Evolutionary conservation across 1,140 invertebrate genomes (phyloP).

Genomic region (Drosophila lini): DNA sequence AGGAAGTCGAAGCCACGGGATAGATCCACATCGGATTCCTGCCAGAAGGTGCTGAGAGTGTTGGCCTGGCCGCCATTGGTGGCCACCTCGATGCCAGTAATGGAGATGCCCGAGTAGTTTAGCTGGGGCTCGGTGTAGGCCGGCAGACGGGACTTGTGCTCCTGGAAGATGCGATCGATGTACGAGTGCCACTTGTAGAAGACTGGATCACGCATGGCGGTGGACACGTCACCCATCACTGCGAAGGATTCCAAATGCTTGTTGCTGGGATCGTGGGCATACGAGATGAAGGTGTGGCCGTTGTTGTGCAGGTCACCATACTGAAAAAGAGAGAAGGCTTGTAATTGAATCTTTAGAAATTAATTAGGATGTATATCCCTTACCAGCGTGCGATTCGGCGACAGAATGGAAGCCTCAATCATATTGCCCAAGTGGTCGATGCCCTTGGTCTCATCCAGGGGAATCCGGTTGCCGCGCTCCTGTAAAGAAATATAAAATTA

Average conservation of each 20-base stretch:
- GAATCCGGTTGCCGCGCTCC: constrained; percentile 85
- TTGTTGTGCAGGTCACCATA: constrained; percentile 91
- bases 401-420: constrained; percentile 90
- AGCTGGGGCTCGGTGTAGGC: constrained; percentile 87
- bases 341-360: too few species aligned
- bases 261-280: constrained; percentile 90
- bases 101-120: constrained; percentile 87
- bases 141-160: constrained; percentile 89
- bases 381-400: constrained; percentile 89
- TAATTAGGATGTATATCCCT: constrained; percentile 55
- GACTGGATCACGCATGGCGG: constrained; percentile 92
- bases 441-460: constrained; percentile 88
- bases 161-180: constrained; percentile 91
- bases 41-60: constrained; percentile 89
- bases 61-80: constrained; percentile 85
- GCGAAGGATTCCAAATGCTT: constrained; percentile 88
- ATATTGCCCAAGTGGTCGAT: constrained; percentile 93
- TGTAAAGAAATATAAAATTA: not conserved
- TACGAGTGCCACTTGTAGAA: constrained; percentile 94
- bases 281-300: constrained; percentile 88
- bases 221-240: constrained; percentile 90
- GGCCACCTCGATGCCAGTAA: constrained; percentile 86
- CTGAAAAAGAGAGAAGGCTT: constrained; percentile 52
- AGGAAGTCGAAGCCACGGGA: constrained; percentile 91
- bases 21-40: constrained; percentile 90